Conservation (phyloP, 2,113 vertebrate genomes). For the Brienomyrus longianalis region DNA sequence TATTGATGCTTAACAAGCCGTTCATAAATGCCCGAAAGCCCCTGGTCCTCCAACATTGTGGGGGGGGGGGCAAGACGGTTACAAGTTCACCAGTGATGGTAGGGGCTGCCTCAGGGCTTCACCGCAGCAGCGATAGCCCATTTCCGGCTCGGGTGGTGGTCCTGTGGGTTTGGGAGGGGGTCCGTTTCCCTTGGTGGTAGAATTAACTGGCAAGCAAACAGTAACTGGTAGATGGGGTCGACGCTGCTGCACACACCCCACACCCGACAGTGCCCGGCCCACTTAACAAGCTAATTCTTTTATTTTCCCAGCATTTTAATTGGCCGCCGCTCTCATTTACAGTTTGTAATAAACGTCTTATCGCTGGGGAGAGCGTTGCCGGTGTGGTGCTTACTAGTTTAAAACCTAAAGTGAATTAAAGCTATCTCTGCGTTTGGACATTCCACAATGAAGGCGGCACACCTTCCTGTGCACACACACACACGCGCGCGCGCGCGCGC, state of each 20-base stretch:
- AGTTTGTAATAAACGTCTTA: constrained; percentile 31
- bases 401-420: constrained; percentile 29
- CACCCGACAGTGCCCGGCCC: not conserved
- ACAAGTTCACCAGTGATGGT: constrained; percentile 22
- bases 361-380: constrained; percentile 18
- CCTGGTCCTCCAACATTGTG: constrained; percentile 32
- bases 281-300: constrained; percentile 17
- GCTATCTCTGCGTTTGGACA: constrained; percentile 20
- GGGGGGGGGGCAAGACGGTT: constrained; percentile 30
- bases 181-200: constrained; percentile 49
- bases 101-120: constrained; percentile 13
- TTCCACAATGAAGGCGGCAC: constrained; percentile 32
- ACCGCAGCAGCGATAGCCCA: constrained; percentile 47
- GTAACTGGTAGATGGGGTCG: constrained; percentile 37
- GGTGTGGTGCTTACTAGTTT: constrained; percentile 1
- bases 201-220: constrained; percentile 43
- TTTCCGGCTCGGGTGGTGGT: constrained; percentile 28
- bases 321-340: constrained; percentile 33
- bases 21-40: constrained; percentile 13
- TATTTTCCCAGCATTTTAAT: constrained; percentile 30
- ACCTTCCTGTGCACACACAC: constrained; percentile 13
- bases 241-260: not conserved
- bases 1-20: constrained; percentile 30
- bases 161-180: constrained; percentile 39
- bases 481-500: not conserved